These are phyloP conservation scores for Oreortyx pictus DNA, from an alignment of 2,797 vertebrate species.

Conservation along the genomic window DNA sequence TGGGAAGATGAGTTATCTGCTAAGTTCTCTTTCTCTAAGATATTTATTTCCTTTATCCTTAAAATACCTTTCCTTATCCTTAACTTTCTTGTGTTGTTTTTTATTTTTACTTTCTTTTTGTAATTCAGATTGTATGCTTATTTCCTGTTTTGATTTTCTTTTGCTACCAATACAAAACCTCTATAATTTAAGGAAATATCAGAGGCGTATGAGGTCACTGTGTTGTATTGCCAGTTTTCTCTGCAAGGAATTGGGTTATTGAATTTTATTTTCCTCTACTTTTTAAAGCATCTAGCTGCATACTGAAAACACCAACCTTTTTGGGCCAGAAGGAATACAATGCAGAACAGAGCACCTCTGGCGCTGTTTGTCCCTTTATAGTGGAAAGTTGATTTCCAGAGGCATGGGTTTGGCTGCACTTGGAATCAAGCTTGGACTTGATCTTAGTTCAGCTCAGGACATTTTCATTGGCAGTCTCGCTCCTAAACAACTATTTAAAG, in stretches of 20 bases:
- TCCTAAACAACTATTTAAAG: conserved; percentile 19
- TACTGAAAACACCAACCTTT: background rate
- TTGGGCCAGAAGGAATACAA: background rate
- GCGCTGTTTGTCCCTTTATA: background rate
- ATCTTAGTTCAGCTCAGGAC: conserved; percentile 20
- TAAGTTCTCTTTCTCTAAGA: background rate
- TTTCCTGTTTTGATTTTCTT: background rate
- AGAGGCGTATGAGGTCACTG: background rate
- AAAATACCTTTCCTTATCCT: background rate
- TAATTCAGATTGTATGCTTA: background rate
- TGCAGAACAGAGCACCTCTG: background rate
- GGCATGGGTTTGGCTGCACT: background rate
- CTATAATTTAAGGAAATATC: background rate
- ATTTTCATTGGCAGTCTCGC: background rate
- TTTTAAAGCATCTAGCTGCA: background rate
- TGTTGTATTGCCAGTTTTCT: background rate
- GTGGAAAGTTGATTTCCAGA: background rate
- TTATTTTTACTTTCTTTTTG: background rate
- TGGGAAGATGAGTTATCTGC: background rate
- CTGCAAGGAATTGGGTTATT: background rate
- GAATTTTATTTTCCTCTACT: background rate
- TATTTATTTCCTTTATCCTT: background rate
- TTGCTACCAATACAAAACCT: background rate
- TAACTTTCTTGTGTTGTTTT: background rate
- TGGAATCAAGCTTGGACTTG: background rate